A percentile compares a stretch with the other conserved stretches of the same genome.
Conservation (phyloP, 2,113 vertebrate species). For the Varanus salvator region DNA sequence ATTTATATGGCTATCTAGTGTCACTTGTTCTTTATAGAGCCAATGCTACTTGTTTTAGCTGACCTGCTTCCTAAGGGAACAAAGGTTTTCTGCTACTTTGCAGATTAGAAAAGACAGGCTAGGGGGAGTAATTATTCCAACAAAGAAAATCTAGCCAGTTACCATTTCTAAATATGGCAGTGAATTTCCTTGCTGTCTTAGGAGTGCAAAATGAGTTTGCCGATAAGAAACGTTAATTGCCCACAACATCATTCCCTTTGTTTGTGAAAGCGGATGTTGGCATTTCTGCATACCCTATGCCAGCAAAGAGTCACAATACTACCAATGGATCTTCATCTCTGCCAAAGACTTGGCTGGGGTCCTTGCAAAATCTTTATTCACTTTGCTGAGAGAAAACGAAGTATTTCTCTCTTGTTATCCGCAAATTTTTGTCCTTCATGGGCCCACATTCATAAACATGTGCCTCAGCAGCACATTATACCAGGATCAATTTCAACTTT, state of each 20-base stretch:
- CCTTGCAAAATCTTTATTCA: neutral
- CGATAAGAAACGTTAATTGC: neutral
- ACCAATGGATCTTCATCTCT: rapidly evolving
- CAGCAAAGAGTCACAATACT: neutral
- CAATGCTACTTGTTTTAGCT: neutral
- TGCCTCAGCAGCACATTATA: neutral
- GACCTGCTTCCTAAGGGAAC: neutral
- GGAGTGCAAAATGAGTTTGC: neutral
- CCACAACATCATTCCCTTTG: neutral
- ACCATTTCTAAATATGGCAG: neutral
- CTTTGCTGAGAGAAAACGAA: neutral
- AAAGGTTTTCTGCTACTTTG: neutral
- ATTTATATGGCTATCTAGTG: neutral
- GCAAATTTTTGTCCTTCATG: neutral
- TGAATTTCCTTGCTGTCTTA: neutral
- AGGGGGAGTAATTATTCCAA: neutral
- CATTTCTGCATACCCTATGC: neutral
- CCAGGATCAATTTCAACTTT: neutral
- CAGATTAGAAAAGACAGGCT: neutral
- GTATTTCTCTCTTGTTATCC: neutral
- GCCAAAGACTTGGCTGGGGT: neutral
- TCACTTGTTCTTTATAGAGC: constrained; percentile 9
- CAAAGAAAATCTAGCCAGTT: constrained; percentile 2
- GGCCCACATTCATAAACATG: neutral
- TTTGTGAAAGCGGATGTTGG: neutral